These are phyloP conservation scores for Cydia splendana DNA, from an alignment of 1,140 invertebrate genomes.

Conservation along the genomic window DNA sequence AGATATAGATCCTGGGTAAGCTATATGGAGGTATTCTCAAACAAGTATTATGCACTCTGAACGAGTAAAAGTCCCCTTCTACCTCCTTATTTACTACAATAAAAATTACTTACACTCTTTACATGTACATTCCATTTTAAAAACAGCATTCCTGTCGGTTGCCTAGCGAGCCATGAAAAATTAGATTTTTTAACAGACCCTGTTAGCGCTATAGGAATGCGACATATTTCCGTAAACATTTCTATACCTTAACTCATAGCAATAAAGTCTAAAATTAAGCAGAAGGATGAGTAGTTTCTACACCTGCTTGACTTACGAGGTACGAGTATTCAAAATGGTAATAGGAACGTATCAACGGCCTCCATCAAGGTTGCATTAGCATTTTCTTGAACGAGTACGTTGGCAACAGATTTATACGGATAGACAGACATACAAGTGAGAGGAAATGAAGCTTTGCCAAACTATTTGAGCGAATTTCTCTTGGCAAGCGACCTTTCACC, in stretches of 20 bases:
- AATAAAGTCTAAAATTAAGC: background rate
- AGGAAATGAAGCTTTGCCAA: background rate
- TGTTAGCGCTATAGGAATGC: background rate
- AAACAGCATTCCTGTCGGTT: background rate
- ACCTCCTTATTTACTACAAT: too few species aligned
- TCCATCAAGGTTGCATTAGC: background rate
- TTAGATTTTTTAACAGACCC: constrained; percentile 10
- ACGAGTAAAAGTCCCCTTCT: too few species aligned
- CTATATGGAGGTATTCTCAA: too few species aligned
- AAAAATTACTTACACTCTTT: background rate
- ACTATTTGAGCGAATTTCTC: background rate
- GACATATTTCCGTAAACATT: background rate
- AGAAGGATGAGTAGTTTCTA: background rate
- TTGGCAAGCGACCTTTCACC: too few species aligned
- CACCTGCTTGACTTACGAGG: background rate
- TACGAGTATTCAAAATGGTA: background rate
- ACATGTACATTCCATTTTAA: background rate
- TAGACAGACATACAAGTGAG: background rate
- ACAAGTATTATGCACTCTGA: too few species aligned
- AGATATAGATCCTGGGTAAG: too few species aligned
- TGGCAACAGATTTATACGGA: background rate
- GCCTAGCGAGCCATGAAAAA: background rate
- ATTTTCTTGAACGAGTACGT: background rate
- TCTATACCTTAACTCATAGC: background rate
- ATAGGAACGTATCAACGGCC: constrained; percentile 6